Percentiles rank a stretch among this genome's conserved stretches.
These are phyloP conservation scores for Tribolium madens DNA, from an alignment of 1,140 invertebrate genomes.

Conservation along the genomic window DNA sequence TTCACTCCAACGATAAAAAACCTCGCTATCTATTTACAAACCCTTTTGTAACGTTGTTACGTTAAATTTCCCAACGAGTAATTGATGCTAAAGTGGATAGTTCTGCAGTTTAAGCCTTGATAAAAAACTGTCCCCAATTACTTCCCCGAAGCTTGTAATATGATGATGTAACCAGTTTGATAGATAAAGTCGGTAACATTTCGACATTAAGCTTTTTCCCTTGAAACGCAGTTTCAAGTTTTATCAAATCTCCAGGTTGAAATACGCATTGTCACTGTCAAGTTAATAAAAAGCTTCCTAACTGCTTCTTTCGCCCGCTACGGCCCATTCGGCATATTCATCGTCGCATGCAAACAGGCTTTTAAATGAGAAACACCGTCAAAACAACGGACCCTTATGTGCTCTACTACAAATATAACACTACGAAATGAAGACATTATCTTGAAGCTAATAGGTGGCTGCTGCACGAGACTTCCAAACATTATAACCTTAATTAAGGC, in stretches of 20 bases:
- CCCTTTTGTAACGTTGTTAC: neutral
- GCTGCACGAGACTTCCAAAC: conserved; percentile 10
- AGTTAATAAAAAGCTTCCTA: conserved; percentile 31
- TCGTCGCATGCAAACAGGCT: conserved; percentile 20
- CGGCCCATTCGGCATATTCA: conserved; percentile 29
- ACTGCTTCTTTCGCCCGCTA: neutral
- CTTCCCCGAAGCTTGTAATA: neutral
- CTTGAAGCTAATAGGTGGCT: conserved; percentile 35
- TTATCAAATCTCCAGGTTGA: conserved; percentile 18
- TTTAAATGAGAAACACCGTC: conserved; percentile 12
- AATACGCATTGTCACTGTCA: conserved; percentile 6
- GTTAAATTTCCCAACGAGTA: neutral
- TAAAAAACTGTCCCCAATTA: neutral
- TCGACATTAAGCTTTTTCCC: neutral
- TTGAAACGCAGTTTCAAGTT: neutral
- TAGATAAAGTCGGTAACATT: neutral
- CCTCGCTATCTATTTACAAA: neutral
- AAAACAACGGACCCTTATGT: conserved; percentile 24
- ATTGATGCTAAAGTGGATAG: neutral
- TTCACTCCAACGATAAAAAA: conserved; percentile 12
- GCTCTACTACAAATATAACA: conserved; percentile 29
- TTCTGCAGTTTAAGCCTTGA: neutral
- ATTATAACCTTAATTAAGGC: conserved; percentile 43
- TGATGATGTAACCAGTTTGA: conserved; percentile 4
- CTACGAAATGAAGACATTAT: conserved; percentile 44